Evolutionary conservation across 1,140 invertebrate species (phyloP).

Genomic region (Drosophila repletoides): DNA sequence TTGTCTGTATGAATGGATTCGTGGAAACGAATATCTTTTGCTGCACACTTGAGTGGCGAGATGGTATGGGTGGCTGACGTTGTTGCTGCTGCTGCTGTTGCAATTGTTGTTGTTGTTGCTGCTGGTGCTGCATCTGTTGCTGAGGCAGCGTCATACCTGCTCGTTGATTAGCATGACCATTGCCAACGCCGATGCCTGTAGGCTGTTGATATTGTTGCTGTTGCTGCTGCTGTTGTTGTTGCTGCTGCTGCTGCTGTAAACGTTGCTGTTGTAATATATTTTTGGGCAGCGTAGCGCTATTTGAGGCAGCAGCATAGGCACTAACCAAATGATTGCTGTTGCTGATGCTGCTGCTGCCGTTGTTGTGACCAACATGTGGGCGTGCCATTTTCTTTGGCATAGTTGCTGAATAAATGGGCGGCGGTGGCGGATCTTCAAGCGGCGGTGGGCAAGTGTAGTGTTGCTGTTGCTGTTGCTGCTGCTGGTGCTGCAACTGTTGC

Average conservation of each 20-base stretch:
- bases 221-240: constrained; percentile 52
- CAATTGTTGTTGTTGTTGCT: constrained; percentile 38
- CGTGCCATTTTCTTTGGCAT: constrained; percentile 73
- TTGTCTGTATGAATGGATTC: constrained; percentile 82
- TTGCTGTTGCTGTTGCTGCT: constrained; percentile 57
- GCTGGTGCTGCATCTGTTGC: constrained; percentile 48
- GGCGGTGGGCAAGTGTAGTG: constrained; percentile 78
- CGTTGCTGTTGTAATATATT: constrained; percentile 72
- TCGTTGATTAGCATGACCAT: constrained; percentile 61
- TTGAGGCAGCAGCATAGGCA: constrained; percentile 65
- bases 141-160: constrained; percentile 73
- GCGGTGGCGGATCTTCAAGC: constrained; percentile 78
- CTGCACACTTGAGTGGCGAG: constrained; percentile 79
- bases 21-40: constrained; percentile 82
- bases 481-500: constrained; percentile 48
- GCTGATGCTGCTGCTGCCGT: constrained; percentile 9
- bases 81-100: constrained; percentile 64
- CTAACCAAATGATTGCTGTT: constrained; percentile 21
- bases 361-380: constrained; percentile 46
- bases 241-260: constrained; percentile 52
- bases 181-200: constrained; percentile 51
- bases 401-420: constrained; percentile 73
- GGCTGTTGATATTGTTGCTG: constrained; percentile 80
- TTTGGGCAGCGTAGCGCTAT: constrained; percentile 69
- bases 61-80: constrained; percentile 72